Base-by-base conservation (phyloP, 2,113 vertebrate species). In the Pristiophorus japonicus region DNA sequence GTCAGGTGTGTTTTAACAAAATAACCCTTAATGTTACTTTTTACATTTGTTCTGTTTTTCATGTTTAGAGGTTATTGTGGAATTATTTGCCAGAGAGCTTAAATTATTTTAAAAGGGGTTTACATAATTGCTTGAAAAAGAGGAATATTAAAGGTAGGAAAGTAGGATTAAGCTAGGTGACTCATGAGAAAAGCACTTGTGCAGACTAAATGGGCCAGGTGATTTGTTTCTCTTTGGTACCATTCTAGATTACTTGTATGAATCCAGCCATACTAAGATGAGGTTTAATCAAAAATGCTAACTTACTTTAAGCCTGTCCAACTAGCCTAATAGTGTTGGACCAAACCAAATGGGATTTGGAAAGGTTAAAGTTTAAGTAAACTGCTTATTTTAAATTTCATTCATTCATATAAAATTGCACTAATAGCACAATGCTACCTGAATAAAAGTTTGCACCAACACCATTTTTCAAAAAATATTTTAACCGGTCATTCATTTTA, bases 1-100 rank as follows among this genome's bases (percentile, higher is more conserved):
- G 99, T 99, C 96, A 98, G 98, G 98, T 98, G 96, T 96, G 97
- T 70, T 70, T 90, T 73, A 45, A 47, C 45, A 47, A 51, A 70
- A 93, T 16, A 63, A 34, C 27, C 47, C 2, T n/a, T 12, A 34
- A 8, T 30, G 38, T 20, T 42, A 81, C 16, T 78, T 20, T 59
- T 59, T 55, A 88, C 24, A 8, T 88, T 88, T 34, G 5, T 87
- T 51, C 27, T 47, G 22, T 34, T 91, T 62, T 91, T 90, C 22
- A 51, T 59, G 85, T 55, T 62, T 20, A 45, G 88, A 91, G 20
- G 22, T 87, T 91, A 81, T 81, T 81, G 6, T 92, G n/a, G 0
- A 38, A 10, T 63, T 63, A 59, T n/a, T 92, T 63, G 16, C n/a
- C 7, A 65, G 18, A 42, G 5, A 14, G 3, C 88, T 63, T 92